phyloP scores from a whole-genome alignment of 2,113 vertebrate genomes.

The Stegastes partitus region DNA sequence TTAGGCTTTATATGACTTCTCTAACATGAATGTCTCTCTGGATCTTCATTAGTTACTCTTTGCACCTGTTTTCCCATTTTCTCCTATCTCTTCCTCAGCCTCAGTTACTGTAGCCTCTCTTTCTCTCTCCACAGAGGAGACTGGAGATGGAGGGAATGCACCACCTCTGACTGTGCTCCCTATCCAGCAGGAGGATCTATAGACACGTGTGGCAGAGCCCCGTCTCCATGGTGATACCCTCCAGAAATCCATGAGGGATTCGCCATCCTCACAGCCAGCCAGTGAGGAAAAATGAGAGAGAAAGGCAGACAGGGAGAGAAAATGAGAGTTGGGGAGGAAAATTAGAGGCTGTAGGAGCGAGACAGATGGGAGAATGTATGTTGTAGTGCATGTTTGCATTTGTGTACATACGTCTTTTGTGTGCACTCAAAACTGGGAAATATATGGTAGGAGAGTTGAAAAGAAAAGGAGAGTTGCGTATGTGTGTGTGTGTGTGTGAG shows the following conservation, averaged over 20 bases:
- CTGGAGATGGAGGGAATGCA: conserved; percentile 64
- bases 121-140: conserved; percentile 42
- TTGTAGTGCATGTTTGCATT: conserved; percentile 39
- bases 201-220: conserved; percentile 85
- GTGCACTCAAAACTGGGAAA: conserved; percentile 28
- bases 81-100: neutral
- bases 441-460: conserved; percentile 46
- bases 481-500: conserved; percentile 20
- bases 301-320: conserved; percentile 58
- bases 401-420: conserved; percentile 24
- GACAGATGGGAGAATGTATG: conserved; percentile 53
- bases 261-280: conserved; percentile 80
- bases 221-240: conserved; percentile 89
- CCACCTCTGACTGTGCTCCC: conserved; percentile 82
- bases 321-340: conserved; percentile 46
- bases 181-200: conserved; percentile 84
- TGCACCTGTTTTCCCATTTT: conserved; percentile 7
- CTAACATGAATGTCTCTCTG: conserved; percentile 22
- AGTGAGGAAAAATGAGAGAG: conserved; percentile 68
- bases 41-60: conserved; percentile 18
- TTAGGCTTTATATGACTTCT: conserved; percentile 16
- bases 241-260: conserved; percentile 88
- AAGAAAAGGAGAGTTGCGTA: conserved; percentile 29
- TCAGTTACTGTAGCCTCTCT: conserved; percentile 45
- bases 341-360: conserved; percentile 56